Conservation (phyloP, 2,888 invertebrate genomes). For the Polyploca ridens region DNA sequence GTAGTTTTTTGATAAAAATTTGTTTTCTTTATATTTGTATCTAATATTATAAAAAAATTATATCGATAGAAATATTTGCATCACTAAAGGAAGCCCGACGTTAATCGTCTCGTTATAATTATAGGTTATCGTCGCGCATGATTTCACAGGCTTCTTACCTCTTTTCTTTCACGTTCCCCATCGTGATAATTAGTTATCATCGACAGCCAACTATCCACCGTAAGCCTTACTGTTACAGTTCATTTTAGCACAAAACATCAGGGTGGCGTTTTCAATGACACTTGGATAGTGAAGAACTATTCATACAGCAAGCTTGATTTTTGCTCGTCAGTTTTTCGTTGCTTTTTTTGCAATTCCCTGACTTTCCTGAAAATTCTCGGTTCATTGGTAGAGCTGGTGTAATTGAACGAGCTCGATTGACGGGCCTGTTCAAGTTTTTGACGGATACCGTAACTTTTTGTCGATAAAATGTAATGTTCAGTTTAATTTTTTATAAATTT, state of each 20-base stretch:
- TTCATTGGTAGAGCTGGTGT: conserved; percentile 16
- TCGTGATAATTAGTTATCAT: conserved; percentile 55
- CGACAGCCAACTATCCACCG: conserved; percentile 28
- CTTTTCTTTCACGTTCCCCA: conserved; percentile 49
- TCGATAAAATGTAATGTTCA: neutral
- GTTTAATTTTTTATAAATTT: neutral
- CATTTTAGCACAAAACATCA: conserved; percentile 24
- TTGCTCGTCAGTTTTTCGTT: conserved; percentile 42
- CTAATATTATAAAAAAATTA: neutral
- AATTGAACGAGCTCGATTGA: neutral
- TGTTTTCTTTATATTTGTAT: too few species aligned
- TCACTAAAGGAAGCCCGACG: conserved; percentile 48
- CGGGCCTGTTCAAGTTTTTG: neutral
- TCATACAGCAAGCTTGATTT: conserved; percentile 47
- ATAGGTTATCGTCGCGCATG: conserved; percentile 65
- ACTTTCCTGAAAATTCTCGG: conserved; percentile 33
- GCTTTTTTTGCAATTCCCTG: conserved; percentile 26
- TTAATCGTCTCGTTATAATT: conserved; percentile 65
- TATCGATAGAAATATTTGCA: conserved; percentile 28
- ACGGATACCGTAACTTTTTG: neutral
- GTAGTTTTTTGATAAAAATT: neutral
- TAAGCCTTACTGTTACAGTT: conserved; percentile 24
- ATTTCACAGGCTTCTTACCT: conserved; percentile 67
- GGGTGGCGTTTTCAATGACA: conserved; percentile 51
- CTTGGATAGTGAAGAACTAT: conserved; percentile 59